These are phyloP conservation scores for Drymonia ruficornis DNA, from an alignment of 2,888 invertebrate genomes.

Conservation along the genomic window DNA sequence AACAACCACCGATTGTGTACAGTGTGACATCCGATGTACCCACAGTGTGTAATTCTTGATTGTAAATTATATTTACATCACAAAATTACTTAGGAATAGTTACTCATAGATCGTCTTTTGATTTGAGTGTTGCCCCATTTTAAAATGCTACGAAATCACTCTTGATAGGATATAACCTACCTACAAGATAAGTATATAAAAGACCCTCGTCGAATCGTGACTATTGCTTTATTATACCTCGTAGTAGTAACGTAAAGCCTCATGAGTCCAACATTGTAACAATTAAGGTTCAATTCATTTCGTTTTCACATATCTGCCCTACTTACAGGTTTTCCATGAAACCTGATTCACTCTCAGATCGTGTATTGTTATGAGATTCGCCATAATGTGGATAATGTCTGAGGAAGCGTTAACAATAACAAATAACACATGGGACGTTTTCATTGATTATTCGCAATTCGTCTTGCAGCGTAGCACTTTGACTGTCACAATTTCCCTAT, in stretches of 20 bases:
- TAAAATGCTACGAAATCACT: no score
- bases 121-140: no score
- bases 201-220: no score
- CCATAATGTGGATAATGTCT: not conserved
- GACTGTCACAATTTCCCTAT: not conserved
- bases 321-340: not conserved
- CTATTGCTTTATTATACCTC: no score
- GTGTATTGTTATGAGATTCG: not conserved
- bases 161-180: no score
- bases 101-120: no score
- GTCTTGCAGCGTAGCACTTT: not conserved
- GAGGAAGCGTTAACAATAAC: slow-evolving; percentile 4
- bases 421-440: slow-evolving; percentile 3
- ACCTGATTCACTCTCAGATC: not conserved
- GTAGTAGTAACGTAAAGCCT: no score
- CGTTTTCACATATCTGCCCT: not conserved
- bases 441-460: not conserved
- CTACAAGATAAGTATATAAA: no score
- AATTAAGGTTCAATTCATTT: no score
- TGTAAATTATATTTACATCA: no score
- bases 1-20: slow-evolving; percentile 54
- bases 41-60: slow-evolving; percentile 8
- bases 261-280: no score
- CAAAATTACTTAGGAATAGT: no score
- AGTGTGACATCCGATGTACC: slow-evolving; percentile 27